Conservation (phyloP, 2,888 invertebrate genomes). For the Pharmacophagus antenor region DNA sequence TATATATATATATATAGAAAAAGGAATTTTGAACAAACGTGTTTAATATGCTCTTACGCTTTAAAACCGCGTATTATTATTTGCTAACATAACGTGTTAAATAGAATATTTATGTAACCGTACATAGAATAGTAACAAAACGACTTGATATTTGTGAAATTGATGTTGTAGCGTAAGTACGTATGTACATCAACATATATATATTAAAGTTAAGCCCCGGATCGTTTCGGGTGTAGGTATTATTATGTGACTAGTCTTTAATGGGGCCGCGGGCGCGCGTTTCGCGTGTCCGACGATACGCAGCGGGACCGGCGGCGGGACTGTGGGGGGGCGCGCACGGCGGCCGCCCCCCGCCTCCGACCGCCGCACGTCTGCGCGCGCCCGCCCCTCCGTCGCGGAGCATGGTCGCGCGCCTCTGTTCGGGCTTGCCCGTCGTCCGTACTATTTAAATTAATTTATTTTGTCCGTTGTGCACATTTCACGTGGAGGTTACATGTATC, state of each 20-base stretch:
- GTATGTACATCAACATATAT: too few relatives aligned
- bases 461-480: too few relatives aligned
- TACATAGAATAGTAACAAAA: conserved; percentile 53
- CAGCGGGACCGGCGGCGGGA: not conserved
- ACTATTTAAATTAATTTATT: not conserved
- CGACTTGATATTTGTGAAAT: conserved; percentile 53
- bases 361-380: too few relatives aligned
- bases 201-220: conserved; percentile 50
- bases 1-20: conserved; percentile 29
- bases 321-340: too few relatives aligned
- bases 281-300: conserved; percentile 38
- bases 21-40: conserved; percentile 73
- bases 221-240: conserved; percentile 59
- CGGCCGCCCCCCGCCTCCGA: too few relatives aligned
- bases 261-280: conserved; percentile 43
- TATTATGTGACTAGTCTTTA: conserved; percentile 67
- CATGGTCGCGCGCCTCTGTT: too few relatives aligned
- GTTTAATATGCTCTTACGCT: conserved; percentile 48
- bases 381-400: too few relatives aligned
- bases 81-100: conserved; percentile 36
- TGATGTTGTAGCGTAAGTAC: conserved; percentile 59
- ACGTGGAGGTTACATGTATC: not conserved
- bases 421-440: too few relatives aligned
- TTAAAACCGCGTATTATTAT: conserved; percentile 46
- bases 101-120: conserved; percentile 48